Evolutionary conservation across 2,888 invertebrate species (phyloP).

Genomic region (Drosophila rellima): DNA sequence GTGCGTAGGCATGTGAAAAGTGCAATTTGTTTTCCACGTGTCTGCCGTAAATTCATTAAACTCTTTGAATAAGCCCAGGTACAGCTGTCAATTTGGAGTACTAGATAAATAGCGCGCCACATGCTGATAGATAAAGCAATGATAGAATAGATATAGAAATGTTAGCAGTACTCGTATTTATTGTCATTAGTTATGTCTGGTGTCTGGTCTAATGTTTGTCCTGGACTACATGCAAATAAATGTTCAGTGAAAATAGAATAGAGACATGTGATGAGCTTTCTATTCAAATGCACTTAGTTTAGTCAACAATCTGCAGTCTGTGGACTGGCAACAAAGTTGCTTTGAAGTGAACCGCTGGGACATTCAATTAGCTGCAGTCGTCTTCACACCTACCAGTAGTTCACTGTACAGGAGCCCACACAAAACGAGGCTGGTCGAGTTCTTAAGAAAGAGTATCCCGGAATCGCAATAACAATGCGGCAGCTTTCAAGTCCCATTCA

Average conservation of each 20-base stretch:
- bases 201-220: slow-evolving; percentile 39
- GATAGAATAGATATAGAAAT: slow-evolving; percentile 49
- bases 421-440: slow-evolving; percentile 51
- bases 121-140: slow-evolving; percentile 56
- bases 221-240: slow-evolving; percentile 30
- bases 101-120: slow-evolving; percentile 63
- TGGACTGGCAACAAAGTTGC: slow-evolving; percentile 64
- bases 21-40: slow-evolving; percentile 59
- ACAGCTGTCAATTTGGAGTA: slow-evolving; percentile 76
- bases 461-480: slow-evolving; percentile 33
- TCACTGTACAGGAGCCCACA: slow-evolving; percentile 52
- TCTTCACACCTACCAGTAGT: slow-evolving; percentile 53
- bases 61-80: slow-evolving; percentile 31
- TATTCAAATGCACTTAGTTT: slow-evolving; percentile 13
- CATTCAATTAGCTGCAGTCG: slow-evolving; percentile 62
- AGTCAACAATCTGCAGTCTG: not conserved
- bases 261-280: slow-evolving; percentile 24
- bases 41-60: slow-evolving; percentile 42
- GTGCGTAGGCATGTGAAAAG: slow-evolving; percentile 43
- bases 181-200: slow-evolving; percentile 49
- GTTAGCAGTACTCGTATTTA: slow-evolving; percentile 51
- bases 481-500: slow-evolving; percentile 18
- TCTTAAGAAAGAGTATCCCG: slow-evolving; percentile 62
- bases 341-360: slow-evolving; percentile 68
- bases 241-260: slow-evolving; percentile 9